Conservation (phyloP, 1,140 invertebrate genomes). For the Euwallacea similis region DNA sequence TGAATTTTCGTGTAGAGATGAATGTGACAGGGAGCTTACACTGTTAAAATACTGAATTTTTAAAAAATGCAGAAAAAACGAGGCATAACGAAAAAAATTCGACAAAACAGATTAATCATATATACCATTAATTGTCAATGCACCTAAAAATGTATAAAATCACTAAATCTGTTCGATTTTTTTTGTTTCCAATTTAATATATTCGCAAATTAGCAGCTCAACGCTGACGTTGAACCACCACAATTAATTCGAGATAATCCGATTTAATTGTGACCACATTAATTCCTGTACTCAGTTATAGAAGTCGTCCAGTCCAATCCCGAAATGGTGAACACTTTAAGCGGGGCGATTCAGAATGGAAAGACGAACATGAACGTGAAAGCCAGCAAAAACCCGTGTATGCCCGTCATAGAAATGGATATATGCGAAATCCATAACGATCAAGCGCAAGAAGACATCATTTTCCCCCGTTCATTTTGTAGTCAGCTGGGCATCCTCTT, state of each 20-base stretch:
- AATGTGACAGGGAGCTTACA: too few relatives aligned
- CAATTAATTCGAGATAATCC: not conserved
- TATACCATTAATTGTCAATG: too few relatives aligned
- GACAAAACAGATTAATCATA: too few relatives aligned
- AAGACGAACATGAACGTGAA: slow-evolving; percentile 42
- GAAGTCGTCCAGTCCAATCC: slow-evolving; percentile 54
- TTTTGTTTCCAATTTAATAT: too few relatives aligned
- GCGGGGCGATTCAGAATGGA: slow-evolving; percentile 42
- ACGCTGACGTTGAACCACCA: too few relatives aligned
- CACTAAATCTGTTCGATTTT: too few relatives aligned
- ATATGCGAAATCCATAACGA: slow-evolving; percentile 42
- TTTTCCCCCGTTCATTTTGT: slow-evolving; percentile 58
- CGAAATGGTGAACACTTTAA: slow-evolving; percentile 46
- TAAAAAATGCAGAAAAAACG: too few relatives aligned
- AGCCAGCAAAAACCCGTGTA: not conserved
- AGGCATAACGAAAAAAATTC: too few relatives aligned
- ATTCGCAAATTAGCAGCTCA: too few relatives aligned
- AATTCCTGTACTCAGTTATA: slow-evolving; percentile 50
- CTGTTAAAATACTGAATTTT: too few relatives aligned
- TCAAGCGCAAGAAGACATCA: slow-evolving; percentile 46
- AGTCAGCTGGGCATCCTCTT: slow-evolving; percentile 59
- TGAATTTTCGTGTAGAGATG: too few relatives aligned
- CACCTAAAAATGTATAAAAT: too few relatives aligned
- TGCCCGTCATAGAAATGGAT: slow-evolving; percentile 7
- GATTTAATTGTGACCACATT: not conserved